Conservation (phyloP, 2,113 vertebrate genomes). For the Pan paniscus region DNA sequence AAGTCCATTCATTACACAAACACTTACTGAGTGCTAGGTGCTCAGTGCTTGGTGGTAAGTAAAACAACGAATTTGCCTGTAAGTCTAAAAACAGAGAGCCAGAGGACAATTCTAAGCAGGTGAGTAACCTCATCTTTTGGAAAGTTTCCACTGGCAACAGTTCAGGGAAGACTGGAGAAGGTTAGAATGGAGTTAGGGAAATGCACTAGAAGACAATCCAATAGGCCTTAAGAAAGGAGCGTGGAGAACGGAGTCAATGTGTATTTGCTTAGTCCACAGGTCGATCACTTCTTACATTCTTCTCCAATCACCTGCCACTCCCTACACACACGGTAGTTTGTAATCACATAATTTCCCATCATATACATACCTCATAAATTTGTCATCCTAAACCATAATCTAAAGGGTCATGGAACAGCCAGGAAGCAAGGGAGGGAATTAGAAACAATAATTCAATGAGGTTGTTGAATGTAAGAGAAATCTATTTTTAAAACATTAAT, state of each 20-base stretch:
- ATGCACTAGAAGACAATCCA: background rate
- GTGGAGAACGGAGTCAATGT: rapidly evolving
- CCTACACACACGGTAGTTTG: background rate
- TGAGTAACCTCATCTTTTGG: background rate
- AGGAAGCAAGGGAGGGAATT: background rate
- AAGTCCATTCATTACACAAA: background rate
- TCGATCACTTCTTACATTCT: background rate
- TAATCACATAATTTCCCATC: background rate
- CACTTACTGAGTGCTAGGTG: background rate
- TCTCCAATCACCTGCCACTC: background rate
- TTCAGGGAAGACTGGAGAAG: background rate
- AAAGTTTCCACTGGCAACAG: background rate
- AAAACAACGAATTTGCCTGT: background rate
- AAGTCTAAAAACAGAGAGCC: background rate
- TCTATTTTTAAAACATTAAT: background rate
- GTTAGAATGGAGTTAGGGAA: background rate
- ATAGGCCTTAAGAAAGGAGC: rapidly evolving
- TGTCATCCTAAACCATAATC: background rate
- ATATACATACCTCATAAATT: no score
- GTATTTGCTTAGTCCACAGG: background rate
- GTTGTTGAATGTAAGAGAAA: background rate
- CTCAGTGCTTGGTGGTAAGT: background rate
- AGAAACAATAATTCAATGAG: background rate
- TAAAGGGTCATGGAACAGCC: background rate
- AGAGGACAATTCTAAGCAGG: background rate